Conservation (phyloP, 2,113 vertebrate species). For the Chaetorhynchus papuensis region DNA sequence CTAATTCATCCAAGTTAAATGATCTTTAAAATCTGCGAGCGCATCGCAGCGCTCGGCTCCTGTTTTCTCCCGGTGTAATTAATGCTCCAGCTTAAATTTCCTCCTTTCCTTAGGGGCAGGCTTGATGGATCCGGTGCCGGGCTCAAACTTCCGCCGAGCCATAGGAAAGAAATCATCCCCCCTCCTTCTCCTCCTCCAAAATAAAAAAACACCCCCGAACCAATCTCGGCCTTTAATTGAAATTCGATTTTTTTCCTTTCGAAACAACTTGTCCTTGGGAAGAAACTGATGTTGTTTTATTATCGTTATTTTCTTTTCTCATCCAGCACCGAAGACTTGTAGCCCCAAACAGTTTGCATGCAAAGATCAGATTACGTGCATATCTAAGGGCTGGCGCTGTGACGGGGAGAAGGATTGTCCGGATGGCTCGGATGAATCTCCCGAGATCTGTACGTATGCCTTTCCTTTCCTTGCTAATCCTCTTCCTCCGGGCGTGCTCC, state of each 20-base stretch:
- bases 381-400: conserved; percentile 97
- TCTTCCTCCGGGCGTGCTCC: not conserved
- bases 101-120: conserved; percentile 39
- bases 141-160: not conserved
- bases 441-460: conserved; percentile 90
- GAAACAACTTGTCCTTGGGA: not conserved
- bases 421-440: conserved; percentile 92
- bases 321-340: conserved; percentile 88
- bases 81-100: conserved; percentile 44
- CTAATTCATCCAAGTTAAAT: conserved; percentile 61
- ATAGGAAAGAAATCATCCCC: not conserved
- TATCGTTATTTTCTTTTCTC: conserved; percentile 15
- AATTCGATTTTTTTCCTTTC: not conserved
- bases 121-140: conserved; percentile 15
- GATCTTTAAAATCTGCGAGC: conserved; percentile 54
- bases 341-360: conserved; percentile 96
- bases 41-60: not conserved
- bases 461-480: not conserved
- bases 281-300: conserved; percentile 39
- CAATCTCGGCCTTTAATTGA: conserved; percentile 14
- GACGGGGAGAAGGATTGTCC: conserved; percentile 97
- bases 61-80: conserved; percentile 45
- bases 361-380: conserved; percentile 94
- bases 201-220: not conserved
- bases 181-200: rapidly evolving